Evolutionary conservation across 2,113 vertebrate genomes (phyloP).

Genomic region (Furnarius figulus): DNA sequence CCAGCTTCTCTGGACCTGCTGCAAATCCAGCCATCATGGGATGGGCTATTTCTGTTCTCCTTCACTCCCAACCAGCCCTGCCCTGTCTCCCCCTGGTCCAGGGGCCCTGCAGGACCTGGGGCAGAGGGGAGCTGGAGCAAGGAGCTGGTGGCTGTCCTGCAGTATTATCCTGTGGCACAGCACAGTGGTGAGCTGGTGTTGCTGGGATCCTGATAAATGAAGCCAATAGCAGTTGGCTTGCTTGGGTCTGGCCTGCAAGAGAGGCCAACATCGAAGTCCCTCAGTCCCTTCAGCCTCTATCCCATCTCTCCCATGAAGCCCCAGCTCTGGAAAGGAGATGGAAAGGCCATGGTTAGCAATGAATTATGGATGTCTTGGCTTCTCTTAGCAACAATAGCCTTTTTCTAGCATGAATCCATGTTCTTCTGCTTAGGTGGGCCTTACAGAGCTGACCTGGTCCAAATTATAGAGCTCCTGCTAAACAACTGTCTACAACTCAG

Average conservation of each 20-base stretch:
- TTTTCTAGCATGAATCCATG: not conserved
- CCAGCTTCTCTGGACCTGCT: rapidly evolving
- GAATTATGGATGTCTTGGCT: not conserved
- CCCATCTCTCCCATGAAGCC: not conserved
- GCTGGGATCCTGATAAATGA: not conserved
- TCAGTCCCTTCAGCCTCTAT: not conserved
- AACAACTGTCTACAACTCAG: not conserved
- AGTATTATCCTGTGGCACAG: not conserved
- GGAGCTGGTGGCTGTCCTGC: not conserved
- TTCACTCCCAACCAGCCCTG: not conserved
- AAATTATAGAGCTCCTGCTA: not conserved
- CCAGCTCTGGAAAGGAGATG: not conserved
- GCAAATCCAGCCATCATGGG: not conserved
- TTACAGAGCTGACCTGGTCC: not conserved
- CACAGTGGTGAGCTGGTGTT: not conserved
- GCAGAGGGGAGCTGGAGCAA: not conserved
- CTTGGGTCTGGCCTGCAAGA: not conserved
- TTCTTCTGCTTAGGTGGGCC: not conserved
- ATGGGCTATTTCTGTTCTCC: not conserved
- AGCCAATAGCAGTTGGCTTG: not conserved
- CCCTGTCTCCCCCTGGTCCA: rapidly evolving
- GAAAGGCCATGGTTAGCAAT: not conserved
- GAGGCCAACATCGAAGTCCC: not conserved
- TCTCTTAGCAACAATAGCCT: not conserved
- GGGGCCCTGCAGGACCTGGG: not conserved